Evolutionary conservation across 1,140 invertebrate genomes (phyloP).

Genomic region (Sitobion miscanthi): DNA sequence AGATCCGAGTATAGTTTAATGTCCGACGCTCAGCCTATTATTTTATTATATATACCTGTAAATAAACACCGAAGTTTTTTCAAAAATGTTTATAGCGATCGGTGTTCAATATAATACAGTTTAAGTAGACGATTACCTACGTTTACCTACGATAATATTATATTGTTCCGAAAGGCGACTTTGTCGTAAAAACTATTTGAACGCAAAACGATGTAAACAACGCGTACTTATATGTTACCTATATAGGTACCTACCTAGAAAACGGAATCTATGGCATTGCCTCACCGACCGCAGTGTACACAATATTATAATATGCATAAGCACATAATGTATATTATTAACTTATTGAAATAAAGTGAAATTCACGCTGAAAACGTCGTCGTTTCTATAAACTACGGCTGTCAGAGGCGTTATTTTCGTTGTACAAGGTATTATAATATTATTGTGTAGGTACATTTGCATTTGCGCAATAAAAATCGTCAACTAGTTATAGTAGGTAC

Average conservation of each 20-base stretch:
- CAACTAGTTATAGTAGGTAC: neutral
- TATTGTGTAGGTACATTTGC: neutral
- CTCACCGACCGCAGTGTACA: neutral
- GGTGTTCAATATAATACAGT: neutral
- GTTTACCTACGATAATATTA: neutral
- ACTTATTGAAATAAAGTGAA: neutral
- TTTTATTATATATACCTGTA: neutral
- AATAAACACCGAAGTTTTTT: neutral
- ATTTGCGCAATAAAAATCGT: neutral
- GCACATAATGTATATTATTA: neutral
- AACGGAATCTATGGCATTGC: neutral
- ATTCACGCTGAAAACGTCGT: neutral
- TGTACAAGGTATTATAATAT: neutral
- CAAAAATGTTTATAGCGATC: neutral
- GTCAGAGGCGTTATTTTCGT: neutral
- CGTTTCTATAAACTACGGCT: neutral
- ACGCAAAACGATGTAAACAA: neutral
- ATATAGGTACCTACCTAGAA: neutral
- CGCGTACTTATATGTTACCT: neutral
- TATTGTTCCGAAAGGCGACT: neutral
- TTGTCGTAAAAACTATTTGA: neutral
- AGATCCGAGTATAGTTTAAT: neutral
- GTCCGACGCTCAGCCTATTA: neutral
- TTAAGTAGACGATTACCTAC: neutral
- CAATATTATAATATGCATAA: neutral